Base-by-base conservation (phyloP, 2,888 invertebrate species). In the Hemaris fuciformis region DNA sequence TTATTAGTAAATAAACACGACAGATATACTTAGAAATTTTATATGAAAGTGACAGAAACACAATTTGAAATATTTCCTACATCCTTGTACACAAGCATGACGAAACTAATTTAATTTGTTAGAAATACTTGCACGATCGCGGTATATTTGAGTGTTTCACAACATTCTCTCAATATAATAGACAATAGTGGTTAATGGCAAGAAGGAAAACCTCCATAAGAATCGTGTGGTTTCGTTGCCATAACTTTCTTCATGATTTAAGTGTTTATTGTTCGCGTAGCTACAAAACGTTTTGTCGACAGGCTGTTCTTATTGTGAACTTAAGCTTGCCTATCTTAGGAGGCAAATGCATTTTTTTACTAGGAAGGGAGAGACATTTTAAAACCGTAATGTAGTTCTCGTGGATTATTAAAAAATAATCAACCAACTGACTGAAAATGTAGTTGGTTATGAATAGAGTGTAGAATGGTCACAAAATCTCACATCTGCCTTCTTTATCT, bases 241-340 rank as follows among this genome's bases (percentile, higher is more conserved):
- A 80, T 72, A 77, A 81, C 85, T 87, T 87, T 87, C 87, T 80
- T 85, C 72, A 77, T 76, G 73, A 79, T 79, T 75, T 74, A 72
- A 68, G 66, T 66, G 76, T 79, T 77, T 77, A 75, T 69, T 61
- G 66, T 66, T 59, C 42, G 43, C 38, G 45, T 45, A 64, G 62
- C 53, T 63, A 60, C 64, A 48, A 60, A 56, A 56, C 61, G 61
- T 59, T 64, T 64, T 59, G 53, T 57, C 18, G 66, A 76, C 68
- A 72, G 71, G 66, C 4, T 70, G 65, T 13, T 48, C 53, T 58
- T n/a, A n/a, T n/a, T n/a, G n/a, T n/a, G n/a, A n/a, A n/a, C n/a
- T n/a, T n/a, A n/a, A n/a, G n/a, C n/a, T n/a, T n/a, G n/a, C n/a
- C n/a, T n/a, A n/a, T n/a, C n/a, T n/a, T n/a, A n/a, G n/a, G n/a